phyloP scores from a whole-genome alignment of 2,113 vertebrate genomes.

The Ivindomyrus marchei region DNA sequence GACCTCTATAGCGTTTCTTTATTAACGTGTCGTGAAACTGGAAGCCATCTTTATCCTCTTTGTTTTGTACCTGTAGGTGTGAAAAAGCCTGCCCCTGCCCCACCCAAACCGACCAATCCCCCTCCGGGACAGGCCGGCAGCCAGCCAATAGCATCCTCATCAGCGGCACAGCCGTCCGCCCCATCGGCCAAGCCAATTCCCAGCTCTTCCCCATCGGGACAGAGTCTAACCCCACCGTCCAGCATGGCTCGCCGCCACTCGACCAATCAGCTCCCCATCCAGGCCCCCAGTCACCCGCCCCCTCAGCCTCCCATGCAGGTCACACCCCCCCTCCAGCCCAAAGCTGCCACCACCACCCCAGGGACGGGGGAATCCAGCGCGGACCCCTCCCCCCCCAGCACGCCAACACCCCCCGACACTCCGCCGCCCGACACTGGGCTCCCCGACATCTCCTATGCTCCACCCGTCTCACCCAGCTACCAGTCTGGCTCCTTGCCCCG shows the following conservation, averaged over 20 bases:
- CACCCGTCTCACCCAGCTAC: conserved; percentile 12
- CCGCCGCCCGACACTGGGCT: conserved; percentile 54
- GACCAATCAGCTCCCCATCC: conserved; percentile 67
- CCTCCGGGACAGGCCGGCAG: conserved; percentile 56
- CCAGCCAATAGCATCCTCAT: conserved; percentile 41
- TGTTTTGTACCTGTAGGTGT: conserved; percentile 58
- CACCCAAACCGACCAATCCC: conserved; percentile 75
- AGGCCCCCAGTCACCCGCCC: conserved; percentile 83
- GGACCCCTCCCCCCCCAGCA: conserved; percentile 71
- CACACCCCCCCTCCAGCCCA: conserved; percentile 47
- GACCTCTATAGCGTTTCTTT: background rate
- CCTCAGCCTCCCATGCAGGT: conserved; percentile 68
- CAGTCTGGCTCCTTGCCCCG: conserved; percentile 68
- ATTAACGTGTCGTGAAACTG: background rate
- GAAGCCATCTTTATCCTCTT: background rate
- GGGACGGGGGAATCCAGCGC: conserved; percentile 46
- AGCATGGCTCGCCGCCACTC: conserved; percentile 63
- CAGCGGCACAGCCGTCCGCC: conserved; percentile 46
- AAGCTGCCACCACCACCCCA: conserved; percentile 25
- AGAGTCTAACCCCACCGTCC: conserved; percentile 42
- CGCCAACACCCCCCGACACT: conserved; percentile 77
- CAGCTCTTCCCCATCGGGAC: conserved; percentile 42
- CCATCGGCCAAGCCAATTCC: conserved; percentile 55
- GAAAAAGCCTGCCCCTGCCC: conserved; percentile 91
- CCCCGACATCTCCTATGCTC: conserved; percentile 39